A percentile compares a stretch with the other conserved stretches of the same genome.
phyloP scores from a whole-genome alignment of 2,113 vertebrate species.

The Laticauda laticaudata region DNA sequence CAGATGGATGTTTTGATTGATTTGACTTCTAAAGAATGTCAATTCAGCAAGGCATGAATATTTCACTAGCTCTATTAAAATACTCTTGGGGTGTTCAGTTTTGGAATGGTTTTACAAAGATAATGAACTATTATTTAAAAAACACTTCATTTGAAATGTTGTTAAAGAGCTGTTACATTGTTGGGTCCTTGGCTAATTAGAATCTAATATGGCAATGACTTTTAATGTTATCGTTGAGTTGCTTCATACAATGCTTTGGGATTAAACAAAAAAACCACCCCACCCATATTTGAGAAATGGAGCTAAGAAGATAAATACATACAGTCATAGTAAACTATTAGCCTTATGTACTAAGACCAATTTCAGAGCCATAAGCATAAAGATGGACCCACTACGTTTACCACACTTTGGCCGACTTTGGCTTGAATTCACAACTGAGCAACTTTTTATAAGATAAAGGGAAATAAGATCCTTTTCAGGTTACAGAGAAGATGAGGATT shows the following conservation, averaged over 20 bases:
- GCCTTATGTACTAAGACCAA: slow-evolving; percentile 34
- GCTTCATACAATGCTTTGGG: slow-evolving; percentile 58
- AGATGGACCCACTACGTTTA: slow-evolving; percentile 58
- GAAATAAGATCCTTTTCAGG: slow-evolving; percentile 52
- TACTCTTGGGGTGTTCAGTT: slow-evolving; percentile 16
- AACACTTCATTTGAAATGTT: neutral
- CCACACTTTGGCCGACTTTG: slow-evolving; percentile 55
- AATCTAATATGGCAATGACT: slow-evolving; percentile 59
- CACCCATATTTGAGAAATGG: slow-evolving; percentile 49
- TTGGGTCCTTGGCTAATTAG: slow-evolving; percentile 31
- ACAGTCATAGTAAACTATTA: slow-evolving; percentile 47
- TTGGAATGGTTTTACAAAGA: slow-evolving; percentile 29
- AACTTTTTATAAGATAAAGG: slow-evolving; percentile 59
- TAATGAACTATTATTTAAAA: slow-evolving; percentile 22
- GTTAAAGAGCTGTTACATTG: neutral
- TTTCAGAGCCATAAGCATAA: slow-evolving; percentile 58
- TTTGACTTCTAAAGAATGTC: slow-evolving; percentile 30
- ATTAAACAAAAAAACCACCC: slow-evolving; percentile 60
- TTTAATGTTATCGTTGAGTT: slow-evolving; percentile 41
- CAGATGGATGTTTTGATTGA: slow-evolving; percentile 18
- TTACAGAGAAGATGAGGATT: slow-evolving; percentile 64
- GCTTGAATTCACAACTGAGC: slow-evolving; percentile 60
- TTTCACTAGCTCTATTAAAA: slow-evolving; percentile 26
- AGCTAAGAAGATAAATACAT: slow-evolving; percentile 49
- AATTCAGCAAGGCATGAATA: slow-evolving; percentile 12